Evolutionary conservation across 2,888 invertebrate genomes (phyloP).

Genomic region (Nasonia oneida): DNA sequence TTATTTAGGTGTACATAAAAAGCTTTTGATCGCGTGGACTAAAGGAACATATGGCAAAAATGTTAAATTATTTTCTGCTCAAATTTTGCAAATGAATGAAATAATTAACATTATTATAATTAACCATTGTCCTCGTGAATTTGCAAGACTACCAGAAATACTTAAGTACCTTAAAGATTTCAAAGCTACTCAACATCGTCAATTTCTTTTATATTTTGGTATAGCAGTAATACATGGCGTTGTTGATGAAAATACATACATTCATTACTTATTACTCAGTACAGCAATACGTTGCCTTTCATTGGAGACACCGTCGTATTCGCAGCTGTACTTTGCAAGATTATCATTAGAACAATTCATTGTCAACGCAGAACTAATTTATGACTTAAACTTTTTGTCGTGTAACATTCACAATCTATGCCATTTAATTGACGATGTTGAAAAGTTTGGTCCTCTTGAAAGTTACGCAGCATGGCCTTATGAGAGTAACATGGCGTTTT

Average conservation of each 20-base stretch:
- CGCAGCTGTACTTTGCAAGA: neutral
- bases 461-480: neutral
- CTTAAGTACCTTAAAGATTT: conserved; percentile 58
- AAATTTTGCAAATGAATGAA: conserved; percentile 49
- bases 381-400: conserved; percentile 15
- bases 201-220: conserved; percentile 66
- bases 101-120: conserved; percentile 53
- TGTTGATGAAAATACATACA: conserved; percentile 43
- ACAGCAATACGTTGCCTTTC: conserved; percentile 34
- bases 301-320: neutral
- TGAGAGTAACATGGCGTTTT: conserved; percentile 17
- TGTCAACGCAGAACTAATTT: neutral
- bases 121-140: conserved; percentile 64
- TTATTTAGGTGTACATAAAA: conserved; percentile 47
- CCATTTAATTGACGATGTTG: conserved; percentile 14
- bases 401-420: conserved; percentile 5
- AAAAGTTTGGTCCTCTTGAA: no score
- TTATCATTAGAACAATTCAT: conserved; percentile 6
- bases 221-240: conserved; percentile 61
- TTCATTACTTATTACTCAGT: conserved; percentile 57
- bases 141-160: conserved; percentile 64
- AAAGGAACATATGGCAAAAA: conserved; percentile 13
- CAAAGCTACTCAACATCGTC: conserved; percentile 67
- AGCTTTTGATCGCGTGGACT: conserved; percentile 50
- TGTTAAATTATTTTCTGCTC: conserved; percentile 40